Conservation (phyloP, 2,797 vertebrate genomes). For the Pangasius krempfi region DNA sequence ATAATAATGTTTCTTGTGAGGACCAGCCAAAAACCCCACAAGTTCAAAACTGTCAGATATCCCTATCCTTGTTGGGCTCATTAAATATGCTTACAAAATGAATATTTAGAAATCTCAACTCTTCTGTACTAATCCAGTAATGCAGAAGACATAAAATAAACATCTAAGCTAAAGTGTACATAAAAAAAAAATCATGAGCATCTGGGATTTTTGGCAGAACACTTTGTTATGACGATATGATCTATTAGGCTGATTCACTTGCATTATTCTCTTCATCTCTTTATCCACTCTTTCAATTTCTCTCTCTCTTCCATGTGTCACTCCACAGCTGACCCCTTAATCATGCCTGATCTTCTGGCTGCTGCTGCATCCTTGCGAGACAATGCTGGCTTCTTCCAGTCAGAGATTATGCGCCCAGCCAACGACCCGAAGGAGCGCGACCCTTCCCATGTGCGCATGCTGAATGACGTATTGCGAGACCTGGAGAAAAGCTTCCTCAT, state of each 20-base stretch:
- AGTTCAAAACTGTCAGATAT: neutral
- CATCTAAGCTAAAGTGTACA: neutral
- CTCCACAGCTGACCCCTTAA: conserved; percentile 57
- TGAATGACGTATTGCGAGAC: conserved; percentile 89
- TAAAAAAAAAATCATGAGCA: neutral
- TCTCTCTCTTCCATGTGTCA: neutral
- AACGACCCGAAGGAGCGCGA: conserved; percentile 89
- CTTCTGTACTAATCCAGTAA: neutral
- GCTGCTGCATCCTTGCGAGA: conserved; percentile 80
- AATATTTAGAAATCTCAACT: neutral
- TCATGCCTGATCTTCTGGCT: conserved; percentile 69
- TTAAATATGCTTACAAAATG: neutral
- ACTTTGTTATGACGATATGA: neutral
- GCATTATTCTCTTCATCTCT: neutral
- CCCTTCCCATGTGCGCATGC: conserved; percentile 86
- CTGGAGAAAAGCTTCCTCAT: conserved; percentile 89
- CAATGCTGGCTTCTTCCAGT: conserved; percentile 86
- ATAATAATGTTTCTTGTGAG: neutral
- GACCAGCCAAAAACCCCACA: neutral
- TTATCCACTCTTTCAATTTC: neutral
- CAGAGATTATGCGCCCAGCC: conserved; percentile 92
- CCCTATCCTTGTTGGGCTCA: neutral
- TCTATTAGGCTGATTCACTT: neutral
- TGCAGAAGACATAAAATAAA: neutral
- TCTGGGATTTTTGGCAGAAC: neutral